These are phyloP conservation scores for Upupa epops DNA, from an alignment of 2,113 vertebrate species.

Conservation along the genomic window DNA sequence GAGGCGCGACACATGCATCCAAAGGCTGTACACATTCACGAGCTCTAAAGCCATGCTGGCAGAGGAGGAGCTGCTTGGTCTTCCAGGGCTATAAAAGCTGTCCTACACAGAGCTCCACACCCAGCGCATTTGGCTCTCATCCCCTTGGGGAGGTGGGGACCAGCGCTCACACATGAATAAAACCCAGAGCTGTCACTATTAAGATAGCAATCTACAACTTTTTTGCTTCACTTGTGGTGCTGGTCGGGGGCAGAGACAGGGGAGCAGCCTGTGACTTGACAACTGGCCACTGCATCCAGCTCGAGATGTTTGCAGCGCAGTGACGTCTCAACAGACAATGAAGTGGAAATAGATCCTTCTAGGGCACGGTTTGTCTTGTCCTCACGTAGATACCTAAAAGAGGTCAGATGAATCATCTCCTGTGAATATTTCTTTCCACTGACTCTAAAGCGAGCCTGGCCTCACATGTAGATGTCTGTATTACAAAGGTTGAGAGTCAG, in stretches of 20 bases:
- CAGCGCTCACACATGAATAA: neutral
- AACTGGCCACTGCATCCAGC: neutral
- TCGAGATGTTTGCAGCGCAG: neutral
- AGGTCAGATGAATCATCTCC: conserved; percentile 53
- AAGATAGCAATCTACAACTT: neutral
- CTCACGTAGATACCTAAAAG: conserved; percentile 16
- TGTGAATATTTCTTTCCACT: conserved; percentile 43
- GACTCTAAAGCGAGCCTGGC: conserved; percentile 6
- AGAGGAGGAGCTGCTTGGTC: neutral
- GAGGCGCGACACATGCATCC: neutral
- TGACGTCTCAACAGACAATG: neutral
- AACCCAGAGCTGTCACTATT: neutral
- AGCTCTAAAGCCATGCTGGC: neutral
- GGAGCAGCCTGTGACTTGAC: neutral
- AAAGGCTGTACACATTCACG: neutral
- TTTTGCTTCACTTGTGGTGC: neutral
- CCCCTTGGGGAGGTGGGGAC: neutral
- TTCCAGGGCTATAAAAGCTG: neutral
- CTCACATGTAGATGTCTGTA: neutral
- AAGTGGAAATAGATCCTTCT: conserved; percentile 15
- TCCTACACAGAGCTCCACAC: neutral
- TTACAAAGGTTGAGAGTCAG: conserved; percentile 1
- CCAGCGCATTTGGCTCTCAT: neutral
- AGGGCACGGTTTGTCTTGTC: conserved; percentile 13
- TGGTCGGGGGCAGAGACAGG: neutral